phyloP scores from a whole-genome alignment of 35 echinoderm and acorn worm species.

The Patiria miniata region DNA sequence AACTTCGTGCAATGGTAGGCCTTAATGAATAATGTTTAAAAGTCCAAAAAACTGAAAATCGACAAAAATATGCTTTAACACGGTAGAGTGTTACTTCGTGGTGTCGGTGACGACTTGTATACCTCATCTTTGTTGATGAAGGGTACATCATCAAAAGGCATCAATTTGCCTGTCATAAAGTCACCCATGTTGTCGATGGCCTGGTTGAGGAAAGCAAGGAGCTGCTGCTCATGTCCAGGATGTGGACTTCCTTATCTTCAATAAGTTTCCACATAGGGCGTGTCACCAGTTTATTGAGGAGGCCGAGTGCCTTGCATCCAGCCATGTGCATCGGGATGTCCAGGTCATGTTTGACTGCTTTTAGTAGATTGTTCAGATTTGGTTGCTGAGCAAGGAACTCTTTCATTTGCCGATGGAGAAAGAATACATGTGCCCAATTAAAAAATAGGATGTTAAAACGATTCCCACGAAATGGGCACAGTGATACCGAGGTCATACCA shows the following conservation, averaged over 20 bases:
- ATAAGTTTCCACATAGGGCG: constrained; percentile 20
- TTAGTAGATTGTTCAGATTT: constrained; percentile 28
- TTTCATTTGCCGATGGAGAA: constrained; percentile 19
- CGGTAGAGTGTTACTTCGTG: no score
- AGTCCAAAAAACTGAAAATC: no score
- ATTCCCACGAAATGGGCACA: constrained; percentile 41
- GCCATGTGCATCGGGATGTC: not conserved
- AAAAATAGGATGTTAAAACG: constrained; percentile 20
- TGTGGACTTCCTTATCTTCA: constrained; percentile 29
- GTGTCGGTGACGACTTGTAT: no score
- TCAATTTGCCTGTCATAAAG: constrained; percentile 1
- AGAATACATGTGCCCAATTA: constrained; percentile 15
- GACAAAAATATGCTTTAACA: no score
- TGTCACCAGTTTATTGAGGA: constrained; percentile 27
- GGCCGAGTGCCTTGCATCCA: constrained; percentile 28
- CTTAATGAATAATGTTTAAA: no score
- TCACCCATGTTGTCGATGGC: not conserved
- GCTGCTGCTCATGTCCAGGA: constrained; percentile 10
- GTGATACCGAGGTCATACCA: constrained; percentile 27
- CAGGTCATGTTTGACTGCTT: constrained; percentile 9
- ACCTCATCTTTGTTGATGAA: no score
- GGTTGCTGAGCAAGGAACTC: not conserved
- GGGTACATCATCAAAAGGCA: not conserved
- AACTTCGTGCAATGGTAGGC: no score
- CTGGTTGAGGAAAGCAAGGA: not conserved